Conservation (phyloP, 2,113 vertebrate species). For the Equus quagga region DNA sequence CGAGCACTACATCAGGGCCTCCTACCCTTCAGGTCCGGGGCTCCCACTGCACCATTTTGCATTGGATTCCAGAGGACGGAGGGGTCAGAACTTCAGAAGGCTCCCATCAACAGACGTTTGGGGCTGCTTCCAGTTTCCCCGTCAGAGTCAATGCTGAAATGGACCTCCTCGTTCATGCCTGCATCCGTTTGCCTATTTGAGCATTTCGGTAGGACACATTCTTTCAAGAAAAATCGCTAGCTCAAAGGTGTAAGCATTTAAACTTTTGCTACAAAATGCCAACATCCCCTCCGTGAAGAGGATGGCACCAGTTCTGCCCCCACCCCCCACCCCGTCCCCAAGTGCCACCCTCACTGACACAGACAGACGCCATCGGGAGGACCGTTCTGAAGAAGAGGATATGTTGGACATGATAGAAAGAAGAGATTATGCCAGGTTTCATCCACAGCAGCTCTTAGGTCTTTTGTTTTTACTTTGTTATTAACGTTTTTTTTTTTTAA, state of each 20-base stretch:
- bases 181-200: rapidly evolving
- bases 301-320: rapidly evolving
- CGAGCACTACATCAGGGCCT: rapidly evolving
- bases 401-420: not conserved
- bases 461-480: not conserved
- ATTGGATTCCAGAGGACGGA: not conserved
- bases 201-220: not conserved
- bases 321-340: too few relatives aligned
- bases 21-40: rapidly evolving
- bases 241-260: not conserved
- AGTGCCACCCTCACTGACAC: rapidly evolving
- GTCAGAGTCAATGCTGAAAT: rapidly evolving
- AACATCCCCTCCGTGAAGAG: not conserved
- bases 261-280: not conserved
- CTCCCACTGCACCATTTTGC: not conserved
- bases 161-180: not conserved
- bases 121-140: not conserved
- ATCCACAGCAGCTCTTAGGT: too few relatives aligned
- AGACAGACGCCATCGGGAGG: not conserved
- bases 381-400: not conserved
- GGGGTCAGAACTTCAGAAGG: not conserved
- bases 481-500: not conserved
- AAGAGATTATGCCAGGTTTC: not conserved
- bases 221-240: not conserved
- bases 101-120: rapidly evolving